Evolutionary conservation across 2,113 vertebrate genomes (phyloP).

Genomic region (Gallinago paraguaiae): DNA sequence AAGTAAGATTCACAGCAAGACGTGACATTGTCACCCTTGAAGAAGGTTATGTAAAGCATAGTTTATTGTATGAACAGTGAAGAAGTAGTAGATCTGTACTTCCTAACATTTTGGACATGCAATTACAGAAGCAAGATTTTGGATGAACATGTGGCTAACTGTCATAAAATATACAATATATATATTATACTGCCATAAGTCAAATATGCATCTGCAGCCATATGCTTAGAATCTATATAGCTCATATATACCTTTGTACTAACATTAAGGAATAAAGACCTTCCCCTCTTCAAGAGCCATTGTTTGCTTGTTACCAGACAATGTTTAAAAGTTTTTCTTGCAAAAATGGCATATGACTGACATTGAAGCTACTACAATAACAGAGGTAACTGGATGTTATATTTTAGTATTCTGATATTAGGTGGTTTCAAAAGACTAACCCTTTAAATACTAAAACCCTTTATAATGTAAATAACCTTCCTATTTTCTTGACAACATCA

Average conservation of each 20-base stretch:
- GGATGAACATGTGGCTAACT: background rate
- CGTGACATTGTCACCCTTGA: background rate
- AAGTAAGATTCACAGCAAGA: background rate
- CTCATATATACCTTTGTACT: background rate
- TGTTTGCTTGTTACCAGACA: background rate
- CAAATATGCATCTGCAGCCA: background rate
- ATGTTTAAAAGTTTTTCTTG: background rate
- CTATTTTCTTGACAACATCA: background rate
- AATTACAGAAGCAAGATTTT: background rate
- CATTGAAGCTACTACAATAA: background rate
- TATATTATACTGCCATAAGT: background rate
- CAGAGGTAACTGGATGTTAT: background rate
- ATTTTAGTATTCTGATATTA: background rate
- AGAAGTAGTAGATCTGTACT: background rate
- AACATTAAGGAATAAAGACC: background rate
- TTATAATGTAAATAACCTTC: background rate
- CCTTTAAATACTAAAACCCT: background rate
- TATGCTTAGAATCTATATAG: background rate
- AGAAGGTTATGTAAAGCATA: background rate
- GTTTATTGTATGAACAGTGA: background rate
- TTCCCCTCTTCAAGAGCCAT: background rate
- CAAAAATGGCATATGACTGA: background rate
- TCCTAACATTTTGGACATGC: background rate
- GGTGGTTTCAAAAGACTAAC: background rate
- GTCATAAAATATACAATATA: background rate